Evolutionary conservation across 2,113 vertebrate species (phyloP), one percentile per base, ranked within the genome.

Genomic region (Chaetorhynchus papuensis): DNA sequence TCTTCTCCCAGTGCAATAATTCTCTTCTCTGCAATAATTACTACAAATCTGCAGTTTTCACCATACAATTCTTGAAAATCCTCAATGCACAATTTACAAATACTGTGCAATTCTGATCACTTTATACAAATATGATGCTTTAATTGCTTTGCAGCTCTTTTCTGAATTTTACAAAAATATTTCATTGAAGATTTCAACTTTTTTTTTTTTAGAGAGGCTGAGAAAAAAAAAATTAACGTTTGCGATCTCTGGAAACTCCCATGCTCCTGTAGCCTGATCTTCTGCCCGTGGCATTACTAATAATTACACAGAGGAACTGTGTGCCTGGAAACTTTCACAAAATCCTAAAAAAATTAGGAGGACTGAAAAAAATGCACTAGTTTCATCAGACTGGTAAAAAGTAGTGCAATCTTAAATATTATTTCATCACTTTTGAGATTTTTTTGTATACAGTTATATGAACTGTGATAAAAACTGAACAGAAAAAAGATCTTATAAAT

Each of bases 371-470:
- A 61, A 45, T 15, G 2, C 31, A 65, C 21, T 41, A 6, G 14
- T 86, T 88, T 61, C 54, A 64, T 28, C 18, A 80, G 23, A 15
- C 11, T 54, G 47, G 35, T 16, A 63, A 70, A 44, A 66, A 74
- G 37, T 6, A 80, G 5, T 47, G 23, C 30, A 42, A 57, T 42
- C 37, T 82, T 60, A 87, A 89, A 20, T 53, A 76, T 13, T 26
- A 30, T 16, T 60, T 71, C 52, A 28, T 35, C 19, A 33, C 37
- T 85, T 71, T 53, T 20, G 66, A 78, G 24, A 60, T 3, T 4
- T 0, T 5, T 65, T 74, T 39, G 3, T 7, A 59, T 14, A 31
- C 3, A 30, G 35, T 54, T 86, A 20, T 4, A 4, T 6, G 14
- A 85, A 57, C 26, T 23, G 2, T n/a, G 13, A 68, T 10, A 78